These are phyloP conservation scores for Protula sp. DNA, from an alignment of 2,888 invertebrate species.

Conservation along the genomic window DNA sequence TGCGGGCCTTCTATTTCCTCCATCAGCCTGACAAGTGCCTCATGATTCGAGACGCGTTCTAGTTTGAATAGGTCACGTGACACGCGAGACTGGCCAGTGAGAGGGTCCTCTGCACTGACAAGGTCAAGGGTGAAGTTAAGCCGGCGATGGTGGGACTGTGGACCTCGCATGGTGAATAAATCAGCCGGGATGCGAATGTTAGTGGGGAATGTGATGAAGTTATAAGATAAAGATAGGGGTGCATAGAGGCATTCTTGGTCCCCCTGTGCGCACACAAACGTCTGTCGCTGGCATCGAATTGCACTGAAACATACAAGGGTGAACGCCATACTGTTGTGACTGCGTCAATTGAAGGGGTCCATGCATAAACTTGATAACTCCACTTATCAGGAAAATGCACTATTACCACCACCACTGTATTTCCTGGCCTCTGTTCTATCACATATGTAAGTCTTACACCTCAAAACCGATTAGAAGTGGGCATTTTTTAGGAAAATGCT, in stretches of 20 bases:
- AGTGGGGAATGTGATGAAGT: constrained; percentile 87
- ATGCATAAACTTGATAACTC: too few species aligned
- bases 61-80: constrained; percentile 52
- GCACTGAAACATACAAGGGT: constrained; percentile 23
- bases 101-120: constrained; percentile 59
- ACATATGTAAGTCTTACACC: too few species aligned
- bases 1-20: constrained; percentile 78
- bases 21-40: constrained; percentile 70
- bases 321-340: neutral
- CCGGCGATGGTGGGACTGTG: constrained; percentile 65
- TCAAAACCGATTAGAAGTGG: too few species aligned
- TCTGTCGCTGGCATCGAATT: constrained; percentile 69
- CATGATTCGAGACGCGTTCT: constrained; percentile 40
- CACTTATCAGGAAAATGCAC: too few species aligned
- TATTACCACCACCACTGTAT: too few species aligned
- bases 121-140: constrained; percentile 69
- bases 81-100: constrained; percentile 36
- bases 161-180: constrained; percentile 84
- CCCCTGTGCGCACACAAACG: constrained; percentile 67
- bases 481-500: too few species aligned
- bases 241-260: constrained; percentile 70
- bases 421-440: too few species aligned
- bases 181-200: constrained; percentile 58
- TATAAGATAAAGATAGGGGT: constrained; percentile 83
- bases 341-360: too few species aligned